Conservation (phyloP, 1,140 invertebrate species). For the Drosophila azteca region DNA sequence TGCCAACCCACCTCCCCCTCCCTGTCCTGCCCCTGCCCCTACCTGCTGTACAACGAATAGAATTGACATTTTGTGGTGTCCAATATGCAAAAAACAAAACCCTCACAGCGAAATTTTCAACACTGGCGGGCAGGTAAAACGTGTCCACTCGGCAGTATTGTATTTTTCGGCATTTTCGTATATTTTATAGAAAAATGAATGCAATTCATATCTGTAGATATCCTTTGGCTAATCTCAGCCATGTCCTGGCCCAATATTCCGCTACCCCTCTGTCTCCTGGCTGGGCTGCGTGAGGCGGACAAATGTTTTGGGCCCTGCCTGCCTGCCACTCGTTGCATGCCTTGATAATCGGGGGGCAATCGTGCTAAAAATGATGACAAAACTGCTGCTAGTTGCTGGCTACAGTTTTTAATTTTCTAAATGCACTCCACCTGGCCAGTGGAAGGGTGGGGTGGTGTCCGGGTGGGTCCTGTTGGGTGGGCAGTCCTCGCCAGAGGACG, state of each 20-base stretch:
- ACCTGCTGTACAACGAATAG: slow-evolving; percentile 53
- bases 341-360: slow-evolving; percentile 66
- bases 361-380: slow-evolving; percentile 78
- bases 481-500: not conserved
- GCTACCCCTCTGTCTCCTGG: slow-evolving; percentile 19
- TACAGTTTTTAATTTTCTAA: slow-evolving; percentile 81
- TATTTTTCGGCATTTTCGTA: no score
- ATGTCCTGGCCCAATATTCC: not conserved
- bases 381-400: slow-evolving; percentile 76
- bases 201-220: not conserved
- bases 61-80: slow-evolving; percentile 74
- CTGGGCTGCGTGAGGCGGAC: slow-evolving; percentile 59
- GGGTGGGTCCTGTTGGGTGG: no score
- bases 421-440: slow-evolving; percentile 62
- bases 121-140: slow-evolving; percentile 11
- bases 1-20: slow-evolving; percentile 48
- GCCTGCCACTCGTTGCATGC: slow-evolving; percentile 65
- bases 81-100: slow-evolving; percentile 62
- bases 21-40: not conserved
- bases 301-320: slow-evolving; percentile 55
- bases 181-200: not conserved
- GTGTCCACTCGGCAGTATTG: no score
- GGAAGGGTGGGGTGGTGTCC: slow-evolving; percentile 2
- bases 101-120: slow-evolving; percentile 19
- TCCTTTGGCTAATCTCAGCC: not conserved